Percentiles rank a stretch among this genome's conserved stretches.
Evolutionary conservation across 2,888 invertebrate genomes (phyloP).

Genomic region (Cerceris rybyensis): DNA sequence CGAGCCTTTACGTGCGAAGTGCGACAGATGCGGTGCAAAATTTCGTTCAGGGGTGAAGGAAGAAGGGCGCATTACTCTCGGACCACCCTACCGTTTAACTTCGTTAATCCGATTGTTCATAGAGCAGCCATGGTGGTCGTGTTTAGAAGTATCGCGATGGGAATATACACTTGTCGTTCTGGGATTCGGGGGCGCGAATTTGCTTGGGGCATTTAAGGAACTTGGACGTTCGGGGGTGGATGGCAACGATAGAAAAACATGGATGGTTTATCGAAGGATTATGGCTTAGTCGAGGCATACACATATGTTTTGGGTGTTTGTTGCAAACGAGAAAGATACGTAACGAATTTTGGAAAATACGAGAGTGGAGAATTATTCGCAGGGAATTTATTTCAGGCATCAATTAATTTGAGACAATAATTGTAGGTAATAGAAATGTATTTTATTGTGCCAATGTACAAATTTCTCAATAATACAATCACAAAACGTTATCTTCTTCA

Average conservation of each 20-base stretch:
- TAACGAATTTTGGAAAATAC: no score
- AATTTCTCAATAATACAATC: no score
- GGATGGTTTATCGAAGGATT: background rate
- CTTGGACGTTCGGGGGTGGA: constrained; percentile 1
- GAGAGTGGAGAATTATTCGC: no score
- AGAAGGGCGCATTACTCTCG: constrained; percentile 5
- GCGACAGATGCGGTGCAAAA: constrained; percentile 67
- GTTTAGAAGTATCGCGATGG: constrained; percentile 68
- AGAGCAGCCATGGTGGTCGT: constrained; percentile 52
- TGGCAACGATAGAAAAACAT: constrained; percentile 8
- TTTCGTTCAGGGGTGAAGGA: constrained; percentile 4
- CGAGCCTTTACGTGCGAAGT: constrained; percentile 69
- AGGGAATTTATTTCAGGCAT: no score
- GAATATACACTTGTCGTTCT: constrained; percentile 71
- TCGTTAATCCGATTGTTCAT: constrained; percentile 78
- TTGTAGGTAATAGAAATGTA: no score
- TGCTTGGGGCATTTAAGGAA: constrained; percentile 7
- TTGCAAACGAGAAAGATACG: no score
- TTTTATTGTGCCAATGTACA: no score
- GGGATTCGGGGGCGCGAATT: constrained; percentile 34
- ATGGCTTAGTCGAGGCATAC: background rate
- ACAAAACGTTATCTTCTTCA: no score
- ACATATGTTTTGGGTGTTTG: background rate
- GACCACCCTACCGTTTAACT: constrained; percentile 68
- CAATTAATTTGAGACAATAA: no score